A percentile compares a stretch with the other conserved stretches of the same genome.
Evolutionary conservation across 2,113 vertebrate genomes (phyloP).

Genomic region (Tychaedon coryphoeus): DNA sequence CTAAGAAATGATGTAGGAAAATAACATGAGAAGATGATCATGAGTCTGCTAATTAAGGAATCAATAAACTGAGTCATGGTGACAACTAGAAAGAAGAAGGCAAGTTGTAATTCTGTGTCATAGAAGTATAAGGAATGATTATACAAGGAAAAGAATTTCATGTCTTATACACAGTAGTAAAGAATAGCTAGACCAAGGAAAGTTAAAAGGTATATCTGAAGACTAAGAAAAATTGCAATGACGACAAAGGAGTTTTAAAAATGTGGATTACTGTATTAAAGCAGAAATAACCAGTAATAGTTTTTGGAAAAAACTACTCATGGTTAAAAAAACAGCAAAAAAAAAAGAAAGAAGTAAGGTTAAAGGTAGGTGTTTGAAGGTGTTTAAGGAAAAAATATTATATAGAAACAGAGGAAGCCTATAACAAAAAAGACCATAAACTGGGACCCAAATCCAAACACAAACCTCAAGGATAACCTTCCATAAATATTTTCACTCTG

Average conservation of each 20-base stretch:
- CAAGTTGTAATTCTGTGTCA: background rate
- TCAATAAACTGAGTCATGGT: background rate
- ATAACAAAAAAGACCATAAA: background rate
- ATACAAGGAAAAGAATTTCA: background rate
- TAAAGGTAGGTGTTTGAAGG: background rate
- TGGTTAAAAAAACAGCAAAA: background rate
- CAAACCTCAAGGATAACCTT: background rate
- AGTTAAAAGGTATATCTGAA: background rate
- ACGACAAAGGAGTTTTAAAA: background rate
- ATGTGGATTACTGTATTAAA: background rate
- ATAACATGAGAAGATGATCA: background rate
- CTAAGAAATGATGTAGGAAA: background rate
- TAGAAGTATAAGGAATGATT: background rate
- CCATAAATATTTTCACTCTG: background rate
- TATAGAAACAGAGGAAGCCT: background rate
- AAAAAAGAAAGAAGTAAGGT: background rate
- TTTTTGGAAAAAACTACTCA: background rate
- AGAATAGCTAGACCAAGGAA: background rate
- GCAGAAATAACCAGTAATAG: background rate
- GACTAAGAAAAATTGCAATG: background rate
- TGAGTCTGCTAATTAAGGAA: background rate
- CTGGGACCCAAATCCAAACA: background rate
- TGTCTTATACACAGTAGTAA: background rate
- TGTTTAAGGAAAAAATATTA: background rate
- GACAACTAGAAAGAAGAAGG: fast-evolving